Base-by-base conservation (phyloP, 2,888 invertebrate species). In the Xanthostigma xanthostigma region DNA sequence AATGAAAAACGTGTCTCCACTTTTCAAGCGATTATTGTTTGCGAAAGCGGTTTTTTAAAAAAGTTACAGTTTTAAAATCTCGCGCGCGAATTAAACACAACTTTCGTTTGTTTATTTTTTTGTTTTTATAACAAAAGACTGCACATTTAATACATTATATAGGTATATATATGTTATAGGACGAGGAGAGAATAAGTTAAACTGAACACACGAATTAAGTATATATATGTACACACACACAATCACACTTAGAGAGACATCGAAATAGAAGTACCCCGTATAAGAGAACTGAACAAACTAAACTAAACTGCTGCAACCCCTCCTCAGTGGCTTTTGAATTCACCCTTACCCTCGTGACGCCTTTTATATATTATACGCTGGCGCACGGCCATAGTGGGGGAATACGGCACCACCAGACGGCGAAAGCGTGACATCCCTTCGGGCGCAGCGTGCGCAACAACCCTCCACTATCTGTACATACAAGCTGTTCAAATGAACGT, bases 221-320 rank as follows among this genome's bases (percentile, higher is more conserved):
- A 27, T 27, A 27, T 27, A 27, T 27, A 27, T n/a, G n/a, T 54
- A 60, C 56, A 59, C 58, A 57, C 54, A 58, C 70, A 71, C 67
- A 69, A 69, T 72, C 52, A 58, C 55, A 54, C 56, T 58, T 59
- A 60, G 57, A 73, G 27, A 27, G 27, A 27, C 27, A 27, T 27
- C 27, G 27, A 27, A 27, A 27, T 27, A 27, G 43, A 37, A 55
- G 56, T 57, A 53, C 53, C 58, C 59, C 59, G 59, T 59, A 60
- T 58, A 58, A 59, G 57, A 59, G 51, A 63, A 64, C 62, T 59
- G 60, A 64, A 62, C 62, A 62, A 64, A 64, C 65, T 65, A 65
- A 64, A 68, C 69, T 62, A 70, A 67, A 71, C 70, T 69, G 70
- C 70, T 68, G 70, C 69, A 64, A 62, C 68, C 72, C 73, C 71